phyloP scores from a whole-genome alignment of 30 jellyfish, hydroid and myxozoan genomes.

The Morbakka virulenta region DNA sequence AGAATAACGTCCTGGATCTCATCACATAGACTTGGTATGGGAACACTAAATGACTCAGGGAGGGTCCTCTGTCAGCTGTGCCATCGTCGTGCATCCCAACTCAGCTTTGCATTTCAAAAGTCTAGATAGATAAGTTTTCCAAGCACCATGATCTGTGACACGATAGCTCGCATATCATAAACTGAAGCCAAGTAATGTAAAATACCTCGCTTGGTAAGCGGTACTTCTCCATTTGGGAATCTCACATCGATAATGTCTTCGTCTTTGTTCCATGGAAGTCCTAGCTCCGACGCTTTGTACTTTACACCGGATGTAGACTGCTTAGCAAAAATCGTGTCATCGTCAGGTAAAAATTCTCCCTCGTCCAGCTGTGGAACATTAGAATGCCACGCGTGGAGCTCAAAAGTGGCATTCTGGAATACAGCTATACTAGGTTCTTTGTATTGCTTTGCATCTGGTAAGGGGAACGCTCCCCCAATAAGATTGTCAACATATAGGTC shows the following conservation, averaged over 20 bases:
- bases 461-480: background rate
- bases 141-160: too few species aligned
- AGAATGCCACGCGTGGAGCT: constrained; percentile 60
- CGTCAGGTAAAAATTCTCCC: background rate
- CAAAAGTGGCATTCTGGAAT: background rate
- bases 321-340: too few species aligned
- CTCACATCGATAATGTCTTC: constrained; percentile 42
- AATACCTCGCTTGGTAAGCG: too few species aligned
- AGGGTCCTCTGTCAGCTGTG: too few species aligned
- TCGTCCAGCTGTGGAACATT: constrained; percentile 4
- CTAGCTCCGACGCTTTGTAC: constrained; percentile 19
- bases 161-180: too few species aligned
- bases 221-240: too few species aligned
- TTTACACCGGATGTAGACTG: background rate
- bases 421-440: background rate
- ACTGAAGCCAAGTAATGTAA: too few species aligned
- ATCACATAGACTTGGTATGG: background rate
- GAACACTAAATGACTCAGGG: background rate
- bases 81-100: too few species aligned
- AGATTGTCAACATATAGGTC: constrained; percentile 41
- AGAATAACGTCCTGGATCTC: background rate
- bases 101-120: too few species aligned
- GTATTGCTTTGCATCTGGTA: background rate
- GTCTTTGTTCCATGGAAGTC: constrained; percentile 31
- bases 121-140: too few species aligned